Evolutionary conservation across 2,888 invertebrate species (phyloP).

Genomic region (Crematogaster levior): DNA sequence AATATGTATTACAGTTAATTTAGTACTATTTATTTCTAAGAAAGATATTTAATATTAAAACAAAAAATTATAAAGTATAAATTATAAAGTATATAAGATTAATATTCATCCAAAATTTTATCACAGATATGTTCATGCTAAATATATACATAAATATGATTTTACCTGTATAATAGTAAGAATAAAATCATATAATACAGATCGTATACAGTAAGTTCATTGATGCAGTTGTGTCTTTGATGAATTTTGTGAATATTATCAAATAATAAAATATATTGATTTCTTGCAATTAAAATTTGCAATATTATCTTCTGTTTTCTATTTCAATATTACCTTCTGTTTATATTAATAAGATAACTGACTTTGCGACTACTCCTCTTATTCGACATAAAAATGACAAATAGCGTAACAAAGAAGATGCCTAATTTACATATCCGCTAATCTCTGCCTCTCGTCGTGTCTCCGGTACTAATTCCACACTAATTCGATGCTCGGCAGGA

Average conservation of each 20-base stretch:
- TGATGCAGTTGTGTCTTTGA: neutral
- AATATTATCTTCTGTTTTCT: neutral
- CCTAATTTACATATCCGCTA: conserved; percentile 80
- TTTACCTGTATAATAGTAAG: too few species aligned
- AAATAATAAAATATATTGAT: neutral
- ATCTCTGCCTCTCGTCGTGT: conserved; percentile 72
- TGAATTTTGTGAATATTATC: neutral
- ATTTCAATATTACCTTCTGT: neutral
- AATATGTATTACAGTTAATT: neutral
- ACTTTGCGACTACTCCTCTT: conserved; percentile 53
- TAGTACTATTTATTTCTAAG: neutral
- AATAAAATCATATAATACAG: neutral
- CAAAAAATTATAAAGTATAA: neutral
- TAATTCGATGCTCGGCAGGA: conserved; percentile 69
- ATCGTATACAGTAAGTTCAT: neutral
- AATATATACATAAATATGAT: too few species aligned
- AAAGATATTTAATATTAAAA: neutral
- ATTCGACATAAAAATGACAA: conserved; percentile 81
- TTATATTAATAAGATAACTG: conserved; percentile 37
- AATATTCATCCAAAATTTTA: neutral
- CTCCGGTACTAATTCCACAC: conserved; percentile 71
- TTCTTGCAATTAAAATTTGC: neutral
- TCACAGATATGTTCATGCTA: neutral
- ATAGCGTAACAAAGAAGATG: conserved; percentile 75
- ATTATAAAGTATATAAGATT: conserved; percentile 8